Evolutionary conservation across 2,888 invertebrate genomes (phyloP).

Genomic region (Melitaea athalia): DNA sequence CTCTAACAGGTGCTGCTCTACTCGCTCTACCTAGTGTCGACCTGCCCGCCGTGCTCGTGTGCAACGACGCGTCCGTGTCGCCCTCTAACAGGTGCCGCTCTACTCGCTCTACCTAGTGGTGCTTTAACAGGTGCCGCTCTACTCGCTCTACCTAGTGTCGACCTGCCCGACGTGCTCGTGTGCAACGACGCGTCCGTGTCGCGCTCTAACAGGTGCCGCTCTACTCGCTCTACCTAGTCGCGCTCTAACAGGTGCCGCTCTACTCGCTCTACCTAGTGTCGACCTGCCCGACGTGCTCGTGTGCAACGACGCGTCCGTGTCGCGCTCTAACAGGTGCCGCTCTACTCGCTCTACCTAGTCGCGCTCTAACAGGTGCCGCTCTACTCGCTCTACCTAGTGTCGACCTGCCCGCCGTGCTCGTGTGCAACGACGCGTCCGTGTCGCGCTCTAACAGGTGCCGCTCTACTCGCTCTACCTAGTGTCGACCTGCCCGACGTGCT

Average conservation of each 20-base stretch:
- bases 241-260: slow-evolving; percentile 81
- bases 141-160: slow-evolving; percentile 2
- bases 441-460: slow-evolving; percentile 6
- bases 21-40: slow-evolving; percentile 1
- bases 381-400: slow-evolving; percentile 4
- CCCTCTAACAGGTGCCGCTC: slow-evolving; percentile 3
- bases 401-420: not conserved
- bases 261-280: slow-evolving; percentile 3
- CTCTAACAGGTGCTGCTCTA: slow-evolving; percentile 73
- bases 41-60: not conserved
- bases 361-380: slow-evolving; percentile 81
- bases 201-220: slow-evolving; percentile 4
- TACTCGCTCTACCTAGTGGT: not conserved
- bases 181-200: slow-evolving; percentile 7
- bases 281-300: not conserved
- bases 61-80: slow-evolving; percentile 7
- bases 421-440: slow-evolving; percentile 7
- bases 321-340: slow-evolving; percentile 6
- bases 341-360: slow-evolving; percentile 51
- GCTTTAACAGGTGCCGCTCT: slow-evolving; percentile 80
- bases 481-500: slow-evolving; percentile 86
- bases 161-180: not conserved
- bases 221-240: slow-evolving; percentile 51
- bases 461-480: not conserved
- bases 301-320: slow-evolving; percentile 6